phyloP scores from a whole-genome alignment of 2,797 vertebrate genomes.

The Sternotherus odoratus region DNA sequence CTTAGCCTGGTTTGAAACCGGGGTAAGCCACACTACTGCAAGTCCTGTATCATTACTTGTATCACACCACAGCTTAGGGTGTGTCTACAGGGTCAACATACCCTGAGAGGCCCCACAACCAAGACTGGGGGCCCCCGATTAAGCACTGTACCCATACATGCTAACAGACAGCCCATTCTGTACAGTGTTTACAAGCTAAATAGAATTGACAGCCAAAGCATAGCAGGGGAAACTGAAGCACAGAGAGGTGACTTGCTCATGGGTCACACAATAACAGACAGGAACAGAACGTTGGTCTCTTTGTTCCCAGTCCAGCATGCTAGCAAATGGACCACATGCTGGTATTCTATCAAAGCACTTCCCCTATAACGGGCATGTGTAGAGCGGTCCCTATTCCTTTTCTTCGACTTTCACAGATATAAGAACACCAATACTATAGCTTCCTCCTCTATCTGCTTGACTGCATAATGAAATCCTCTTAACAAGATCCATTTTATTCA shows the following conservation, averaged over 20 bases:
- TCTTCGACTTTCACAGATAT: not conserved
- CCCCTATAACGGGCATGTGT: not conserved
- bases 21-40: not conserved
- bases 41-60: not conserved
- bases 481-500: slow-evolving; percentile 1
- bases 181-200: not conserved
- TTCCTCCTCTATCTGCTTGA: slow-evolving; percentile 1
- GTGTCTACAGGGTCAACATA: not conserved
- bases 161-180: not conserved
- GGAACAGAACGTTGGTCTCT: not conserved
- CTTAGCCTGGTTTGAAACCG: not conserved
- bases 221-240: not conserved
- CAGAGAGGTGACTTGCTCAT: not conserved
- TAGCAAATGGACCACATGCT: not conserved
- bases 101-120: not conserved
- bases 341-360: not conserved
- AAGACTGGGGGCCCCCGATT: too few relatives aligned
- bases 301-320: not conserved
- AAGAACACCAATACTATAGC: not conserved
- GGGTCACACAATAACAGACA: not conserved
- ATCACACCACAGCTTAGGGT: not conserved
- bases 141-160: not conserved
- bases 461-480: slow-evolving; percentile 32
- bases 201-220: rapidly evolving
- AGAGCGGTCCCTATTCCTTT: rapidly evolving